phyloP scores from a whole-genome alignment of 2,113 vertebrate species.

The Nyctibius bracteatus region DNA sequence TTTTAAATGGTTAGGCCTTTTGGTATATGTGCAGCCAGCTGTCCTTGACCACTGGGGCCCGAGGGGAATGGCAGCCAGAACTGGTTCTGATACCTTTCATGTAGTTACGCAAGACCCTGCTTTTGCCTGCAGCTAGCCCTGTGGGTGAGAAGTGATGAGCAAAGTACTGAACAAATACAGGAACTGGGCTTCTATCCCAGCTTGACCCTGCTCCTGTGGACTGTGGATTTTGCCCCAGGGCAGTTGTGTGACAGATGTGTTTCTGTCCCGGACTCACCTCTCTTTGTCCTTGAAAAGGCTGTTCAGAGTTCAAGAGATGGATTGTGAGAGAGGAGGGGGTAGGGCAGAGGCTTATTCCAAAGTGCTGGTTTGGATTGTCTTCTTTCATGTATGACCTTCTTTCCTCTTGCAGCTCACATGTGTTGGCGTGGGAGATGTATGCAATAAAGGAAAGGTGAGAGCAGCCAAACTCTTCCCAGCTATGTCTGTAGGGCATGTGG shows the following conservation, averaged over 20 bases:
- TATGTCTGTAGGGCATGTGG: not conserved
- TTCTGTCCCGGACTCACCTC: not conserved
- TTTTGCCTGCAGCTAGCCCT: not conserved
- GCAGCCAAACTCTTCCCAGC: not conserved
- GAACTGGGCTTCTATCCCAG: not conserved
- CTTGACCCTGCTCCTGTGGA: not conserved
- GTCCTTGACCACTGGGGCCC: not conserved
- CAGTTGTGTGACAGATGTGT: not conserved
- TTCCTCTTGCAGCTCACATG: slow-evolving; percentile 86
- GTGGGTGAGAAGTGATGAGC: not conserved
- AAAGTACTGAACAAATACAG: not conserved
- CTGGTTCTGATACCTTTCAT: not conserved
- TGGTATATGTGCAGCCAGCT: not conserved
- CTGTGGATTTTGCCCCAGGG: not conserved
- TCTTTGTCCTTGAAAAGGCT: not conserved
- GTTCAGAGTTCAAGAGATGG: not conserved
- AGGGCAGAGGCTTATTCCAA: not conserved
- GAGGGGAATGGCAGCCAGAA: not conserved
- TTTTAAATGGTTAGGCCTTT: not conserved
- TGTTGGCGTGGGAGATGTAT: slow-evolving; percentile 91
- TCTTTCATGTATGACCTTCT: not conserved
- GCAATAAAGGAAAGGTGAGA: slow-evolving; percentile 93
- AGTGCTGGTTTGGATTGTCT: not conserved
- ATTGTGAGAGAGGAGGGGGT: not conserved
- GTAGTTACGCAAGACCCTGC: not conserved